Percentiles rank a stretch among this genome's conserved stretches.
These are phyloP conservation scores for Athalia rosae DNA, from an alignment of 2,888 invertebrate genomes.

Conservation along the genomic window DNA sequence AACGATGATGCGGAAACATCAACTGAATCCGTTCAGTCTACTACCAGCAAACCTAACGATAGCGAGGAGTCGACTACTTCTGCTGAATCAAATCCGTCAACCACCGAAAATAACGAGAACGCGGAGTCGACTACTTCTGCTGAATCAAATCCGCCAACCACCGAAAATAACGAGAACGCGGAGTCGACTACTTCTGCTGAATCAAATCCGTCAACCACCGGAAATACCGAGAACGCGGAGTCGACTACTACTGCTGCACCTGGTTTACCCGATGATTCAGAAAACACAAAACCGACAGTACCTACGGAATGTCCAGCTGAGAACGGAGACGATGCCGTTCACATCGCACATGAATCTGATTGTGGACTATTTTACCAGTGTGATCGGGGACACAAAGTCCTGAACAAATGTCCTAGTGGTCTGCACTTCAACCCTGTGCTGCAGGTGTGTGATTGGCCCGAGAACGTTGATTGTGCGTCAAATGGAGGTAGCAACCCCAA, in stretches of 20 bases:
- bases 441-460: conserved; percentile 53
- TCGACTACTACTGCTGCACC: background rate
- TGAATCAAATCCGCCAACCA: background rate
- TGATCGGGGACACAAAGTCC: conserved; percentile 37
- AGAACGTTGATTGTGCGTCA: conserved; percentile 43
- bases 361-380: conserved; percentile 56
- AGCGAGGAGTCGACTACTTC: background rate
- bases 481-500: background rate
- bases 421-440: conserved; percentile 49
- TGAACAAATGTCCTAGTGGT: conserved; percentile 49
- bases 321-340: conserved; percentile 3
- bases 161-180: background rate
- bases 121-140: background rate
- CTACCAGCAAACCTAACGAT: background rate
- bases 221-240: background rate
- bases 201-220: no score
- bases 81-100: background rate
- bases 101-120: no score
- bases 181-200: background rate
- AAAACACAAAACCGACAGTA: background rate
- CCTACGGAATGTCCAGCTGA: conserved; percentile 45
- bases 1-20: no score
- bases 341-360: conserved; percentile 54
- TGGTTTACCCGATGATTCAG: background rate
- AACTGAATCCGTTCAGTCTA: background rate